Base-by-base conservation (phyloP, 2,888 invertebrate genomes). In the Lasioglossum lativentre region DNA sequence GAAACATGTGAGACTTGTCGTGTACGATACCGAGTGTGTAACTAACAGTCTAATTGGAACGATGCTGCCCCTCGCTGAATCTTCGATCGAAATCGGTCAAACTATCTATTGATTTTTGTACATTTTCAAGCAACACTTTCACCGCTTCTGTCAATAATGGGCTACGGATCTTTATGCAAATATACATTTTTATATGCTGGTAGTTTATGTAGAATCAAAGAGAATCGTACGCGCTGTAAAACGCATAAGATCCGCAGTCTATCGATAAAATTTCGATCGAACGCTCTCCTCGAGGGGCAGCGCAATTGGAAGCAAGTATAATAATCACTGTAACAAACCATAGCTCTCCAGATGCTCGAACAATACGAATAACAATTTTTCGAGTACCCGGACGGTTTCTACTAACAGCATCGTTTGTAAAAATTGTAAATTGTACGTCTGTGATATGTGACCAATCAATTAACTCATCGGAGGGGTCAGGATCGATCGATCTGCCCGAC, bases 41-140 rank as follows among this genome's bases (percentile, higher is more conserved):
- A 85, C 85, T 85, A 85, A 85, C 85, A 72, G n/a, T 66, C 75
- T n/a, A 45, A 59, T n/a, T 2, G 40, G 70, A 70, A 70, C 0
- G 70, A 40, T 1, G 40, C n/a, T 14, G 40, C n/a, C n/a, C 23
- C 14, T n/a, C 10, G 12, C 70, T 0, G 40, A 70, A 40, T 23
- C 38, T 19, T 63, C 63, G 14, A 59, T 27, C 59, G 63, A 63
- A 19, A 34, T 63, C 63, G 63, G 30, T 16, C 14, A 8, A 16
- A 16, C 12, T 10, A n/a, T 30, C 30, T 2, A 8, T 63, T 8
- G 30, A 63, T 63, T 3, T 63, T 10, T n/a, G n/a, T n/a, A 56
- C n/a, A n/a, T 56, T n/a, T n/a, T 1, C 3, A 12, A 4, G 4
- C 12, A n/a, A 12, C n/a, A 45, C 3, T 14, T 45, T n/a, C n/a